Percentiles rank a stretch among this genome's conserved stretches.
phyloP scores from a whole-genome alignment of 2,888 invertebrate genomes.

The Chromoteleia sp. region DNA sequence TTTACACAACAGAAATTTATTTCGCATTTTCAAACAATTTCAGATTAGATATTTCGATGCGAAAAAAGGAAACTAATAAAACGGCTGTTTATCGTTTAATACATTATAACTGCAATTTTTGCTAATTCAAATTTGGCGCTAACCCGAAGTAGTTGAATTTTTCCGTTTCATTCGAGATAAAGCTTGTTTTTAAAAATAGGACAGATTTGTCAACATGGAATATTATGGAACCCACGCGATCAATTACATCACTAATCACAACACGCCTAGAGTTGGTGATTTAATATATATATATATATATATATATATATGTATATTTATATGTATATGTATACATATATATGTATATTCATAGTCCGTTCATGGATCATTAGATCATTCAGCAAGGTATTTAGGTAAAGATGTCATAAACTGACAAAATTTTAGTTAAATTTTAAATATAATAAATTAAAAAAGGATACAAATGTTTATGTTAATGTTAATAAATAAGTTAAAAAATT shows the following conservation, averaged over 20 bases:
- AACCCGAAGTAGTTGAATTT: too few relatives aligned
- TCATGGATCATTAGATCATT: slow-evolving; percentile 29
- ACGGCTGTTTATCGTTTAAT: too few relatives aligned
- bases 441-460: too few relatives aligned
- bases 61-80: neutral
- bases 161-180: too few relatives aligned
- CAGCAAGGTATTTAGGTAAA: slow-evolving; percentile 27
- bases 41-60: slow-evolving; percentile 1
- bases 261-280: slow-evolving; percentile 41
- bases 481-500: too few relatives aligned
- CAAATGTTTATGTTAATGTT: too few relatives aligned
- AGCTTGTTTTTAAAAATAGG: slow-evolving; percentile 47
- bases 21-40: slow-evolving; percentile 14
- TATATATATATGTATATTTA: neutral
- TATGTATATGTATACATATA: too few relatives aligned
- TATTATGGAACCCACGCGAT: slow-evolving; percentile 60
- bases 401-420: slow-evolving; percentile 7
- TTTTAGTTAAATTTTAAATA: neutral
- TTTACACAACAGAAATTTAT: slow-evolving; percentile 35
- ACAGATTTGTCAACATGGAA: slow-evolving; percentile 46
- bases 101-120: too few relatives aligned
- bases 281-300: slow-evolving; percentile 13
- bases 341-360: slow-evolving; percentile 23
- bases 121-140: too few relatives aligned
- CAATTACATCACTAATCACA: slow-evolving; percentile 62